phyloP scores from a whole-genome alignment of 2,888 invertebrate genomes.

The Melikaiella ostensackeni region DNA sequence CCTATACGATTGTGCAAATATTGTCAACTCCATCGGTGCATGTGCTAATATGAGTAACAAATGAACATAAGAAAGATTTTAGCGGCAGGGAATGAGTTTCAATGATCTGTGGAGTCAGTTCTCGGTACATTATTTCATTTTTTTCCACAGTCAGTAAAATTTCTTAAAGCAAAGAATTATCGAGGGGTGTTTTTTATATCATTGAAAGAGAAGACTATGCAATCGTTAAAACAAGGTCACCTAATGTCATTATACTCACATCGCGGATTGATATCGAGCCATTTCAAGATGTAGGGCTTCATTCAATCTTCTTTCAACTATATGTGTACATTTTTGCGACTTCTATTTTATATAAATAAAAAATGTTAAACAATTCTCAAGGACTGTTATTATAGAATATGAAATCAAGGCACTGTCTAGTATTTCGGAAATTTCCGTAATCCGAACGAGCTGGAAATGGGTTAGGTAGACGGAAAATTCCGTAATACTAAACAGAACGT shows the following conservation, averaged over 20 bases:
- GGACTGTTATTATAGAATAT: neutral
- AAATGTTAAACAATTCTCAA: neutral
- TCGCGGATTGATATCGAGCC: constrained; percentile 67
- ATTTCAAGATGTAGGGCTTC: constrained; percentile 52
- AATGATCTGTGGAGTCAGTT: constrained; percentile 4
- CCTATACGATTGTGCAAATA: constrained; percentile 55
- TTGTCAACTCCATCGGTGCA: constrained; percentile 60
- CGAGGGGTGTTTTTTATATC: neutral
- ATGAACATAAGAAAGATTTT: constrained; percentile 73
- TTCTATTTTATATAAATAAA: neutral
- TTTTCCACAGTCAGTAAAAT: neutral
- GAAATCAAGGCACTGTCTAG: too few relatives aligned
- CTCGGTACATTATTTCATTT: neutral
- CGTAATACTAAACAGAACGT: too few relatives aligned
- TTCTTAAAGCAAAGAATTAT: neutral
- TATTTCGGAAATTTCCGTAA: too few relatives aligned
- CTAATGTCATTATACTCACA: constrained; percentile 69
- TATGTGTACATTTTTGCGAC: neutral
- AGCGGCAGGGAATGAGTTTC: constrained; percentile 53
- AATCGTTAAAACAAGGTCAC: constrained; percentile 71
- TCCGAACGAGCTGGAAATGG: too few relatives aligned
- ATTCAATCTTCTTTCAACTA: constrained; percentile 44
- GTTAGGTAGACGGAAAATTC: too few relatives aligned
- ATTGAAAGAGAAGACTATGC: constrained; percentile 57
- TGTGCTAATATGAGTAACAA: constrained; percentile 75